Evolutionary conservation across 2,797 vertebrate species (phyloP), one percentile per base, ranked within the genome.

Genomic region (Danio kyathit): DNA sequence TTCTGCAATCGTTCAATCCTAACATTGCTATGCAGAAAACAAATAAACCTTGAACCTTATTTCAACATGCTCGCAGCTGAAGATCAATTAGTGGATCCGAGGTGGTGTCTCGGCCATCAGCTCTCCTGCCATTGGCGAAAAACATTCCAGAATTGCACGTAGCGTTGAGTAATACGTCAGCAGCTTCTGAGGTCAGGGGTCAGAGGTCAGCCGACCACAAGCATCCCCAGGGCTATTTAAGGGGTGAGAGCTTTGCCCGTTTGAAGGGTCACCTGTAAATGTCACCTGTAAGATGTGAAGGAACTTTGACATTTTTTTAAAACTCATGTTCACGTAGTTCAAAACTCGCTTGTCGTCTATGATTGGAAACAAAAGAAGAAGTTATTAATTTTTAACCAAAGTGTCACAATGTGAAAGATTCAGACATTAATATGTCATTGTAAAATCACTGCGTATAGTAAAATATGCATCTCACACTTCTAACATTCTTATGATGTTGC

Each of bases 111-210:
- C 81, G 76, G 83, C 87, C 85, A 89, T 80, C 83, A 87, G 72
- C 81, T 87, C 87, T 87, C 81, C 83, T 14, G 83, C 90, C 86
- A 74, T 85, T 40, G 65, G 89, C 86, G 43, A 74, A 38, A 83
- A 86, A 89, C 90, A 94, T 94, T 94, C 92, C 92, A 88, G 38
- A 74, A 82, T 84, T 86, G 85, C 19, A 43, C 57, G 82, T 92
- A 89, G 91, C 93, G 89, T 93, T 88, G 86, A 87, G 90, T 91
- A 94, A 94, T 95, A 93, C 93, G 92, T 89, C 83, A 83, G 73
- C 85, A 88, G 90, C 63, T 73, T 78, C 44, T 69, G 40, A 76
- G 90, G 90, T 91, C 86, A 87, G 77, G 89, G 90, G 91, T 90
- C n/a, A 49, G 13, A 51, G 82, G 86, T 89, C 82, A 74, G 82